These are phyloP conservation scores for Anabacerthia variegaticeps DNA, from an alignment of 2,797 vertebrate species.

Conservation along the genomic window DNA sequence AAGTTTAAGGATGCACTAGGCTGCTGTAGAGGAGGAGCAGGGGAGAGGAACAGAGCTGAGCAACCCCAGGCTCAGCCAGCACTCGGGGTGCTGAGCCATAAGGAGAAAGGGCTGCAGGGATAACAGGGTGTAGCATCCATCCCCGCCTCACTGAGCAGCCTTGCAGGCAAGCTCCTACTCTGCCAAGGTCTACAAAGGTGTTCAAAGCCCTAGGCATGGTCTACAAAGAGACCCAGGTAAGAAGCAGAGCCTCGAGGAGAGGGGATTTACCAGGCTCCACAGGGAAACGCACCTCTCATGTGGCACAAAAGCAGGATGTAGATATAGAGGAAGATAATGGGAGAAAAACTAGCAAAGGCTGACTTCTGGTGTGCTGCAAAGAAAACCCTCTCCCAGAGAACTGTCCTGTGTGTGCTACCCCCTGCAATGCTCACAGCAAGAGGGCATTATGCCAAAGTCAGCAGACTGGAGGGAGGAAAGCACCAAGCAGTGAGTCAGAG, in stretches of 20 bases:
- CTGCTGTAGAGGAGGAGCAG: not conserved
- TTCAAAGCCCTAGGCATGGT: rapidly evolving
- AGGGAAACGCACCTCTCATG: rapidly evolving
- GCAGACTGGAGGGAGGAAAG: not conserved
- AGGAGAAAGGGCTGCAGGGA: not conserved
- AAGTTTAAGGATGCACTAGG: not conserved
- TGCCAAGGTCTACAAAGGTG: not conserved
- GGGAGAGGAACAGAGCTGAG: not conserved
- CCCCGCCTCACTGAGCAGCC: not conserved
- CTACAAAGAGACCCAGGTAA: not conserved
- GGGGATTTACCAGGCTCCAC: not conserved
- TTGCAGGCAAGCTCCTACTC: not conserved
- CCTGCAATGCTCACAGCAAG: not conserved
- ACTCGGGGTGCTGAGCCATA: rapidly evolving
- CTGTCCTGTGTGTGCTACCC: not conserved
- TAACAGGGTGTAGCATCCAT: rapidly evolving
- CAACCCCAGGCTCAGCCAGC: not conserved
- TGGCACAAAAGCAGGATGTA: rapidly evolving
- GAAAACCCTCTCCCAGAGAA: not conserved
- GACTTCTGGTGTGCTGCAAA: rapidly evolving
- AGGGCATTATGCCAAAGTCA: not conserved
- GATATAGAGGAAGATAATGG: not conserved
- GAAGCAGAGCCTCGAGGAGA: not conserved
- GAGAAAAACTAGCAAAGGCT: not conserved
- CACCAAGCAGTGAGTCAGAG: not conserved